These are phyloP conservation scores for Bhutanitis thaidina DNA, from an alignment of 2,888 invertebrate species.

Conservation along the genomic window DNA sequence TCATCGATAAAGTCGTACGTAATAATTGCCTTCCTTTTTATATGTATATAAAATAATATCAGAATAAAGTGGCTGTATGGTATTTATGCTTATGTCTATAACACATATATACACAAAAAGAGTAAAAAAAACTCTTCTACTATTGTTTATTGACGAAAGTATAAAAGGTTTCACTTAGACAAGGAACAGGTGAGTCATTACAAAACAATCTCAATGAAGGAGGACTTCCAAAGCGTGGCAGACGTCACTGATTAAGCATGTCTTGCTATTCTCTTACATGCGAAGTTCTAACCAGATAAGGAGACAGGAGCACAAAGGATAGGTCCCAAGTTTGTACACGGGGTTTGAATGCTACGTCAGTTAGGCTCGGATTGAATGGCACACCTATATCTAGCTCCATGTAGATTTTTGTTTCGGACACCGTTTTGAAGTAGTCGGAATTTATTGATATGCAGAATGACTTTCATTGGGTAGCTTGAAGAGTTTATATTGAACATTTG, in stretches of 20 bases:
- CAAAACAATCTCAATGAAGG: neutral
- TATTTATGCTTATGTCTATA: too few relatives aligned
- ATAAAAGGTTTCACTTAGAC: too few relatives aligned
- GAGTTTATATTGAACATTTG: too few relatives aligned
- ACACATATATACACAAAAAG: too few relatives aligned
- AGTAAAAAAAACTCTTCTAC: too few relatives aligned
- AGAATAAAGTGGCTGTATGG: too few relatives aligned
- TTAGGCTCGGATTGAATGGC: conserved; percentile 32
- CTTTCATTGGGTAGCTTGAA: too few relatives aligned
- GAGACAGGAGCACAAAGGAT: conserved; percentile 39
- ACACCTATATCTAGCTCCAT: conserved; percentile 26
- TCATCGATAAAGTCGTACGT: too few relatives aligned
- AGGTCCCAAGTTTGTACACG: conserved; percentile 55
- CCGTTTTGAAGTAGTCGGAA: neutral
- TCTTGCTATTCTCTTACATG: conserved; percentile 42
- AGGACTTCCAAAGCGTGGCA: neutral
- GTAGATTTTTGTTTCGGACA: conserved; percentile 10
- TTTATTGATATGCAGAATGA: neutral
- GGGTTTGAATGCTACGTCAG: conserved; percentile 52
- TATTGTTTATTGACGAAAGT: too few relatives aligned
- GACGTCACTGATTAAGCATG: conserved; percentile 26
- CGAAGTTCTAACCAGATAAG: conserved; percentile 62
- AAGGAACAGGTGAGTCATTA: too few relatives aligned
- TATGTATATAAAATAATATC: too few relatives aligned
- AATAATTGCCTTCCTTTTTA: too few relatives aligned